phyloP scores from a whole-genome alignment of 2,888 invertebrate genomes.

The Linnaemya tessellans region DNA sequence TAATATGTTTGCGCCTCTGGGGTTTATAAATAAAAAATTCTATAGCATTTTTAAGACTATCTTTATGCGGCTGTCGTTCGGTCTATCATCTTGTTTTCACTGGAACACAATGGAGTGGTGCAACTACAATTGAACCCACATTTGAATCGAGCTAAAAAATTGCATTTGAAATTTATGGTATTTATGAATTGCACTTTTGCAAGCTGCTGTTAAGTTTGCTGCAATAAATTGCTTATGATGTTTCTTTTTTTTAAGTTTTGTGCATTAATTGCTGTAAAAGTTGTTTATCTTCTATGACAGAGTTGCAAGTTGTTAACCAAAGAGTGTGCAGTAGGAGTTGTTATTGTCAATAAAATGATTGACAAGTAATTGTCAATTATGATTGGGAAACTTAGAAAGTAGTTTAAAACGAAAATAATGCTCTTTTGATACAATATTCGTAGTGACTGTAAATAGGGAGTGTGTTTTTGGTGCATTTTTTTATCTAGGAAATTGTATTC shows the following conservation, averaged over 20 bases:
- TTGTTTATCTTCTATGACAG: constrained; percentile 41
- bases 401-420: constrained; percentile 6
- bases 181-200: constrained; percentile 24
- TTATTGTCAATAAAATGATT: constrained; percentile 50
- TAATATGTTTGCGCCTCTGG: constrained; percentile 67
- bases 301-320: constrained; percentile 1
- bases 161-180: constrained; percentile 42
- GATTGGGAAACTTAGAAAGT: constrained; percentile 49
- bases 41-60: constrained; percentile 41
- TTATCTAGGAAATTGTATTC: neutral
- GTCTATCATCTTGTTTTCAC: constrained; percentile 30
- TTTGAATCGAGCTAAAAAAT: constrained; percentile 30
- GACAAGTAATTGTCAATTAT: constrained; percentile 58
- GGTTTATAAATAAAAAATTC: constrained; percentile 63
- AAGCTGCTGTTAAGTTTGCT: constrained; percentile 23
- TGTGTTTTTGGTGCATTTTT: too few relatives aligned
- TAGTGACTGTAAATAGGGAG: too few relatives aligned
- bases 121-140: constrained; percentile 51
- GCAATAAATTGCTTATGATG: constrained; percentile 23
- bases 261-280: constrained; percentile 60
- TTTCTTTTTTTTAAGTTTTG: neutral
- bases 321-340: constrained; percentile 32
- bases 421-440: neutral
- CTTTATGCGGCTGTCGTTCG: constrained; percentile 36
- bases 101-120: constrained; percentile 24